A percentile compares a stretch with the other conserved stretches of the same genome.
Evolutionary conservation across 2,797 vertebrate species (phyloP).

Genomic region (Hypotaenidia philippensis): DNA sequence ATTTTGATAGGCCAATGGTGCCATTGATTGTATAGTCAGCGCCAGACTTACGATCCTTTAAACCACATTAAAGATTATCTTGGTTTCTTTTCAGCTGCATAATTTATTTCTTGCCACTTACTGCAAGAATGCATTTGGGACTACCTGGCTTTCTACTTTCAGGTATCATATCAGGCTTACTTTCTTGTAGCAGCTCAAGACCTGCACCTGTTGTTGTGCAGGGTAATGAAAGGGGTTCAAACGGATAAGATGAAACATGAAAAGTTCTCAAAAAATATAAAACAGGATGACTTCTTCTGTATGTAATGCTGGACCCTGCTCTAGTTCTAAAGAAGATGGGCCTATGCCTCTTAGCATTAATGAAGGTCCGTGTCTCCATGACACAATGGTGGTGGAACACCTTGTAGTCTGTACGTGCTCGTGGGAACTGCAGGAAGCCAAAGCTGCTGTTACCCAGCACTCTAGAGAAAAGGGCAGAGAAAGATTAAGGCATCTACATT

Average conservation of each 20-base stretch:
- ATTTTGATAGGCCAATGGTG: not conserved
- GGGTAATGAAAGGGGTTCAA: not conserved
- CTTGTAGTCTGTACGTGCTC: not conserved
- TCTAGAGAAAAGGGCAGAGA: not conserved
- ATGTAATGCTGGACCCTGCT: not conserved
- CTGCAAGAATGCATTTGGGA: not conserved
- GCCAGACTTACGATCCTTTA: conserved; percentile 22
- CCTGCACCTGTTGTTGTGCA: not conserved
- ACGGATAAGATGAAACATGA: not conserved
- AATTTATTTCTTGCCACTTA: not conserved
- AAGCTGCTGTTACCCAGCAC: not conserved
- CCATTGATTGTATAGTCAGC: not conserved
- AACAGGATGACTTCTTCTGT: not conserved
- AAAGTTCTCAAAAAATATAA: not conserved
- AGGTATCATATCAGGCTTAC: not conserved
- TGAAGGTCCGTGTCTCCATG: not conserved
- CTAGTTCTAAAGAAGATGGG: not conserved
- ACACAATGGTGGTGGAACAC: not conserved
- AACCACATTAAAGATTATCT: not conserved
- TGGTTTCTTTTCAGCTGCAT: not conserved
- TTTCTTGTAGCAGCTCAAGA: not conserved
- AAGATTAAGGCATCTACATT: not conserved
- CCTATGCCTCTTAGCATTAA: not conserved
- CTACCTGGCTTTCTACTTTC: not conserved
- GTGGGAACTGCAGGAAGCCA: not conserved